A percentile compares a stretch with the other conserved stretches of the same genome.
phyloP scores from a whole-genome alignment of 2,888 invertebrate genomes.

The Celastrina argiolus region DNA sequence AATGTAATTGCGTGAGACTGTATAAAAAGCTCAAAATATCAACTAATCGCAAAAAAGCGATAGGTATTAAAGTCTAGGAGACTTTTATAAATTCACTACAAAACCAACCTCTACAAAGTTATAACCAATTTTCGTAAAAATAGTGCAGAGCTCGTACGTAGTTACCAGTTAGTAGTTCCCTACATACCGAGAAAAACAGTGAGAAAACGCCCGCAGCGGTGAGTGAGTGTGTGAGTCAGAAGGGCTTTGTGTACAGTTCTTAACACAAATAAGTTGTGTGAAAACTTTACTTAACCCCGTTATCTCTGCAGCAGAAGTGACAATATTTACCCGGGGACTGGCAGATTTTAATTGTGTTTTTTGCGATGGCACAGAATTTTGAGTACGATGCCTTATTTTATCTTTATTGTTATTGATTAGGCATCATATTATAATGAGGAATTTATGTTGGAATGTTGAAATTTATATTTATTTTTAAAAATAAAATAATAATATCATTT shows the following conservation, averaged over 20 bases:
- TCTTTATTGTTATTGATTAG: too few species aligned
- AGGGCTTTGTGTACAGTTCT: conserved; percentile 40
- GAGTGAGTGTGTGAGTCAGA: too few species aligned
- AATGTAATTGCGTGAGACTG: too few species aligned
- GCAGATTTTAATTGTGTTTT: conserved; percentile 10
- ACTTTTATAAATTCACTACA: too few species aligned
- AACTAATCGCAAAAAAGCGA: too few species aligned
- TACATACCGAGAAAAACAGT: neutral
- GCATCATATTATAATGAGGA: too few species aligned
- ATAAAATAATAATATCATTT: too few species aligned
- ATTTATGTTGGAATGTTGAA: too few species aligned
- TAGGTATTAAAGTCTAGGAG: too few species aligned
- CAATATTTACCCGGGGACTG: conserved; percentile 27
- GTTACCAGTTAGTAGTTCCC: neutral
- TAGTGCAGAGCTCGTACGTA: neutral
- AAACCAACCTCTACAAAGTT: too few species aligned
- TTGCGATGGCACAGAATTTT: neutral
- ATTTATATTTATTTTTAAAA: too few species aligned
- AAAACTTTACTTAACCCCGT: conserved; percentile 41
- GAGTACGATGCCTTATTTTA: neutral
- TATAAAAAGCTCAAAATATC: too few species aligned
- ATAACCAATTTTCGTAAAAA: neutral
- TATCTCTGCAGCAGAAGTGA: conserved; percentile 36
- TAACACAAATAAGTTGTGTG: conserved; percentile 39
- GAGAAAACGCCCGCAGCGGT: conserved; percentile 16